Base-by-base conservation (phyloP, 1,140 invertebrate genomes). In the Belonocnema kinseyi region DNA sequence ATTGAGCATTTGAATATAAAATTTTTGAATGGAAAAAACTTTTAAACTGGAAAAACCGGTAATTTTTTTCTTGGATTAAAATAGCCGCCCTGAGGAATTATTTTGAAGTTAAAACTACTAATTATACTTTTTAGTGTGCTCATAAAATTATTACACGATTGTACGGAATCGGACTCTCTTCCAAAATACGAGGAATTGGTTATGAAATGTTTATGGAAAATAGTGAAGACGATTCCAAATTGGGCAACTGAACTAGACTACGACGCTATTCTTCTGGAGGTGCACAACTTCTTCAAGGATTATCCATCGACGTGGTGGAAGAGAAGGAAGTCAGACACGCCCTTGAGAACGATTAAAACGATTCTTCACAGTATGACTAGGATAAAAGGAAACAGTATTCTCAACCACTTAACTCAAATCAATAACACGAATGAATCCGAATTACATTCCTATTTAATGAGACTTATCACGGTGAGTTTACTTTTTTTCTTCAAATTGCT, bases 151-250 rank as follows among this genome's bases (percentile, higher is more conserved):
- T 88, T 97, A 26, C 94, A 96, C 79, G 96, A 96, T 70, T 94
- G 94, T 82, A 94, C 96, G 7, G 93, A 93, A 14, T 94, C 93
- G n/a, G 94, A 91, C 83, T 91, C 90, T 73, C 93, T 91, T 80
- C 92, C 92, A 16, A 95, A 96, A 74, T 97, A 95, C 87, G 94
- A 94, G 80, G 97, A 96, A 85, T 90, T 96, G 72, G 95, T 96
- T 56, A 97, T 96, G 94, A 98, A 98, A 90, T 98, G 95, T 89
- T 93, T 96, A 80, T 99, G 94, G 97, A 96, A 97, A 90, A 95
- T 96, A 46, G 93, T 97, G 13, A 95, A 96, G 85, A 94, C 95
- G 85, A 94, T 98, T 77, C 94, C 95, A 3, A 93, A 94, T 17
- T 96, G 95, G 93, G 93, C 94, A 21, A 93, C 94, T 81, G 94